Evolutionary conservation across 2,888 invertebrate species (phyloP).

Genomic region (Morpho achilles): DNA sequence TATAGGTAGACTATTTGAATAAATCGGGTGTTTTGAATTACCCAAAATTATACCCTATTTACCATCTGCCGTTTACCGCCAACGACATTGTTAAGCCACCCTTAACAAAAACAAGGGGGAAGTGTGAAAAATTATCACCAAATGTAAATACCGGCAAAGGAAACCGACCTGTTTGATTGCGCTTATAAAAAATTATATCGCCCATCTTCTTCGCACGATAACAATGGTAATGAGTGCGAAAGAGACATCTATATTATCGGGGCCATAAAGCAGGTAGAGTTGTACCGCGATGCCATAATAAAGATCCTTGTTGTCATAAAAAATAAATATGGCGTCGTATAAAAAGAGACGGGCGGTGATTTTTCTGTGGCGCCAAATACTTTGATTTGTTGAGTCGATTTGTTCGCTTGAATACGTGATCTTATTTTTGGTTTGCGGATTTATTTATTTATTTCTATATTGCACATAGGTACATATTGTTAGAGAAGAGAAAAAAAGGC

Average conservation of each 20-base stretch:
- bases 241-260: conserved; percentile 9
- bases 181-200: conserved; percentile 12
- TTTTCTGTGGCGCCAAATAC: conserved; percentile 19
- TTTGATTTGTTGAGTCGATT: conserved; percentile 7
- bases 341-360: conserved; percentile 26
- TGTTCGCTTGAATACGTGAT: not conserved
- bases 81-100: conserved; percentile 20
- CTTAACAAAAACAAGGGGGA: conserved; percentile 27
- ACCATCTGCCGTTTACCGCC: conserved; percentile 4
- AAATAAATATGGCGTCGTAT: conserved; percentile 26
- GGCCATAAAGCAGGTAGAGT: conserved; percentile 27
- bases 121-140: conserved; percentile 30
- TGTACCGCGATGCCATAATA: conserved; percentile 34
- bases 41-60: not conserved
- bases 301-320: conserved; percentile 35
- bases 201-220: conserved; percentile 5
- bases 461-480: no score
- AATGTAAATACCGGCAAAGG: conserved; percentile 31
- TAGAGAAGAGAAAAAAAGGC: no score
- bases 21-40: no score
- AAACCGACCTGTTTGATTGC: conserved; percentile 14
- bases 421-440: not conserved
- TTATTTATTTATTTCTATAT: no score
- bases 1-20: no score
- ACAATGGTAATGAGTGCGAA: conserved; percentile 7